Base-by-base conservation (phyloP, 2,113 vertebrate species). In the Etheostoma spectabile region DNA sequence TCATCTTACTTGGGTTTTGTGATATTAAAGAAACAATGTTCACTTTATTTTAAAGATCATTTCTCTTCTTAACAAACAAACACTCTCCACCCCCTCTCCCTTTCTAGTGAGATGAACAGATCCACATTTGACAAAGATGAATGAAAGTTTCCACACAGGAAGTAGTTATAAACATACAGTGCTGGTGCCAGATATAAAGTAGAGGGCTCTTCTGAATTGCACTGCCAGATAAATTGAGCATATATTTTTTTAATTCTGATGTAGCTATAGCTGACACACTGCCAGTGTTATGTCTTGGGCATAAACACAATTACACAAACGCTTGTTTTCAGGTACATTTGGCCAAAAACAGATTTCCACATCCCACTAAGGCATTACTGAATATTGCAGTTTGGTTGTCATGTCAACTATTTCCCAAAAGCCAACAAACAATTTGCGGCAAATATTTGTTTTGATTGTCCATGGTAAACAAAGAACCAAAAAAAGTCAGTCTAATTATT, bases 121-220 rank as follows among this genome's bases (percentile, higher is more conserved):
- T 27, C 57, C 52, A 46, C 18, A 38, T 77, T 51, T 78, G 45
- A 61, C 56, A 69, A 24, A 55, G 27, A 80, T 57, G 27, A 56
- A 79, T 72, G 10, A 52, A 67, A 55, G 30, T 14, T 66, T 60
- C 35, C 46, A 33, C 16, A 53, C 53, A 35, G 35, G 53, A 53
- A 63, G 42, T 42, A 6, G 6, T 21, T 51, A 60, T 45, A 30
- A 52, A n/a, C 19, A 38, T 52, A 51, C 52, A 38, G 57, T 59
- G 27, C 55, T 68, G 24, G 21, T 60, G 19, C 51, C 24, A 33
- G 18, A 21, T 46, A 56, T 16, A 38, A 30, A 35, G 48, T 18
- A n/a, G 6, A 57, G 6, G 14, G 55, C 2, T 27, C 15, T n/a
- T 48, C 62, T 46, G 22, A 57, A 38, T 49, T 21, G 35, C 21